Conservation (phyloP, 92 coral and sea anemone genomes). For the Pocillopora grandis region DNA sequence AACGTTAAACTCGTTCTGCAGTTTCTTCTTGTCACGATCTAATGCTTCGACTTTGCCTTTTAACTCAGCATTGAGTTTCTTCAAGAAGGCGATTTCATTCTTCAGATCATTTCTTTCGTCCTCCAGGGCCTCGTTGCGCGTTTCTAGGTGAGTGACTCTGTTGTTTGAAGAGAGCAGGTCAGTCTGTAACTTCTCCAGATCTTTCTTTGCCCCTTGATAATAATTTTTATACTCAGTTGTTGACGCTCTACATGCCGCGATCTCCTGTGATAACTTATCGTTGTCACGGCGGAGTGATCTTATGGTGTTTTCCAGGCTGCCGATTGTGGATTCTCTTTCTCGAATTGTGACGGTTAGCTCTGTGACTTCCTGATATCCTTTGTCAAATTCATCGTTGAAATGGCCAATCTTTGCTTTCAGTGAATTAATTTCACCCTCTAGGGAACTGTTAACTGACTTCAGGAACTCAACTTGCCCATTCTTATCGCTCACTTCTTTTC, state of each 20-base stretch:
- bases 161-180: constrained; percentile 79
- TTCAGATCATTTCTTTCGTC: constrained; percentile 87
- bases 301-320: constrained; percentile 70
- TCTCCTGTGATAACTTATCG: constrained; percentile 82
- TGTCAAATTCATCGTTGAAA: constrained; percentile 80
- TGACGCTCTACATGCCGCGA: constrained; percentile 68
- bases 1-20: constrained; percentile 70
- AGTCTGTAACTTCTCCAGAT: constrained; percentile 79
- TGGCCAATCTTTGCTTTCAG: constrained; percentile 71
- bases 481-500: constrained; percentile 73
- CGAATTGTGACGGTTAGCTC: constrained; percentile 63
- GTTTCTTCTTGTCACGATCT: constrained; percentile 85
- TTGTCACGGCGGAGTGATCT: constrained; percentile 76
- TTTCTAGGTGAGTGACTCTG: constrained; percentile 72
- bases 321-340: constrained; percentile 76
- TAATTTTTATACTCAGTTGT: constrained; percentile 69
- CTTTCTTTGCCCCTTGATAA: constrained; percentile 73
- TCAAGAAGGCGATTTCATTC: constrained; percentile 74
- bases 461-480: constrained; percentile 82
- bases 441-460: constrained; percentile 70
- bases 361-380: constrained; percentile 75
- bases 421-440: constrained; percentile 80
- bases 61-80: constrained; percentile 75
- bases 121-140: constrained; percentile 75
- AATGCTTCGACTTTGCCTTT: constrained; percentile 83